A percentile compares a stretch with the other conserved stretches of the same genome.
Conservation (phyloP, 2,113 vertebrate species). For the Tiliqua scincoides region DNA sequence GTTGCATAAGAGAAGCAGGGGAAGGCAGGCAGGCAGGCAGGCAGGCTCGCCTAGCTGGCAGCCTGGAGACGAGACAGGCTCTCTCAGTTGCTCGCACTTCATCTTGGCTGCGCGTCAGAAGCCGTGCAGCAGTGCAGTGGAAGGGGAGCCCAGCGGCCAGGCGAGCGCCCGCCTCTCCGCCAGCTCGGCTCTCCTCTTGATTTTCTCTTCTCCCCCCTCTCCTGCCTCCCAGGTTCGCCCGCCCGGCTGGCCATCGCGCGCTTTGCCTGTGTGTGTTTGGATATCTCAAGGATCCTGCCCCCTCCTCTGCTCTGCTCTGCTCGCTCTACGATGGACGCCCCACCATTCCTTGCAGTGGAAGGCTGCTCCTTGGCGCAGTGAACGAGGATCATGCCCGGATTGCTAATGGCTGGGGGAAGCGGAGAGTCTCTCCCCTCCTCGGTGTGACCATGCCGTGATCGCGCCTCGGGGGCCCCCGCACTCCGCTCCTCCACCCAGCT, state of each 20-base stretch:
- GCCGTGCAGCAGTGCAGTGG: conserved; percentile 94
- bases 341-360: conserved; percentile 90
- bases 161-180: conserved; percentile 80
- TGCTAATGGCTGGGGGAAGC: conserved; percentile 90
- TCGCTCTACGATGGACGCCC: conserved; percentile 91
- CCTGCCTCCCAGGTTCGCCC: conserved; percentile 81
- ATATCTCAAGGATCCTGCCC: conserved; percentile 86
- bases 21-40: conserved; percentile 67
- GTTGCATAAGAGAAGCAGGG: conserved; percentile 76
- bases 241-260: conserved; percentile 70
- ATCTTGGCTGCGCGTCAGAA: conserved; percentile 93
- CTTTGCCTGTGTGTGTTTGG: conserved; percentile 77
- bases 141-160: conserved; percentile 79
- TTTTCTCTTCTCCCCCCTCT: conserved; percentile 32
- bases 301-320: conserved; percentile 52
- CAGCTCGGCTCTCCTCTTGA: conserved; percentile 78
- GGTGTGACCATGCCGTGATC: conserved; percentile 96
- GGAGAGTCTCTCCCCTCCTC: conserved; percentile 78
- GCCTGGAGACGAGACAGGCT: conserved; percentile 77
- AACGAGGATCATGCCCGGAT: conserved; percentile 90
- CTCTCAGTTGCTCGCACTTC: conserved; percentile 88
- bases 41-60: conserved; percentile 71
- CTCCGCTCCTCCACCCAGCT: conserved; percentile 83
- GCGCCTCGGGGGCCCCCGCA: conserved; percentile 79
- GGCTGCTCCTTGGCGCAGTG: conserved; percentile 94